Evolutionary conservation across 2,797 vertebrate species (phyloP).

Genomic region (Protonibea diacanthus): DNA sequence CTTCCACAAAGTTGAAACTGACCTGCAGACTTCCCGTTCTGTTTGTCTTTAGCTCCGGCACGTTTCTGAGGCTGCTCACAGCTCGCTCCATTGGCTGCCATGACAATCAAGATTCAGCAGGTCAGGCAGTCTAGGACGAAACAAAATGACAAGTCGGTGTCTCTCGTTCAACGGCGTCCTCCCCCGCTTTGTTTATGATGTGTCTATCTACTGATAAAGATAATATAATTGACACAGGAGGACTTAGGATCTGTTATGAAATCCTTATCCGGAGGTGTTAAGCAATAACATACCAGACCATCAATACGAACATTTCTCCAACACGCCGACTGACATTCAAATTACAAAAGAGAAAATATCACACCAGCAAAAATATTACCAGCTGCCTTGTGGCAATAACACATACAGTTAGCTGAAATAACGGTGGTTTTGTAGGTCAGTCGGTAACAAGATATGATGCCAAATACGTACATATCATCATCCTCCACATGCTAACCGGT

Average conservation of each 20-base stretch:
- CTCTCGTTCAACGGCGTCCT: neutral
- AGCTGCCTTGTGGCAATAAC: neutral
- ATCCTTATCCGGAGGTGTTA: slow-evolving; percentile 16
- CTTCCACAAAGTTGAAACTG: slow-evolving; percentile 34
- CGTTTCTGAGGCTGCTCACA: slow-evolving; percentile 92
- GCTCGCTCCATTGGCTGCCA: slow-evolving; percentile 96
- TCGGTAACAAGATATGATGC: slow-evolving; percentile 41
- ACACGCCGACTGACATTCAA: slow-evolving; percentile 36
- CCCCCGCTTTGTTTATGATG: too few relatives aligned
- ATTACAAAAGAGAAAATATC: neutral
- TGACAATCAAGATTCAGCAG: slow-evolving; percentile 85
- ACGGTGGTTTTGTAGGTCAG: slow-evolving; percentile 1
- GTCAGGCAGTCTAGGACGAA: slow-evolving; percentile 75
- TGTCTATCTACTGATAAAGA: neutral
- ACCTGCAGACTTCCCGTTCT: slow-evolving; percentile 95
- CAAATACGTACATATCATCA: slow-evolving; percentile 50
- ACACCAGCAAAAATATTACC: neutral
- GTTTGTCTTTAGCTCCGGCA: slow-evolving; percentile 89
- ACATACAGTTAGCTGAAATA: neutral
- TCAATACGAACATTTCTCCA: slow-evolving; percentile 15
- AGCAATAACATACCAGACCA: neutral
- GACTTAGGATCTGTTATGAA: neutral
- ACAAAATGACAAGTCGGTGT: slow-evolving; percentile 12
- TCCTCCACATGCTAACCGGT: slow-evolving; percentile 79
- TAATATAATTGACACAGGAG: neutral